phyloP scores from a whole-genome alignment of 2,113 vertebrate species.

The Oxyruncus cristatus region DNA sequence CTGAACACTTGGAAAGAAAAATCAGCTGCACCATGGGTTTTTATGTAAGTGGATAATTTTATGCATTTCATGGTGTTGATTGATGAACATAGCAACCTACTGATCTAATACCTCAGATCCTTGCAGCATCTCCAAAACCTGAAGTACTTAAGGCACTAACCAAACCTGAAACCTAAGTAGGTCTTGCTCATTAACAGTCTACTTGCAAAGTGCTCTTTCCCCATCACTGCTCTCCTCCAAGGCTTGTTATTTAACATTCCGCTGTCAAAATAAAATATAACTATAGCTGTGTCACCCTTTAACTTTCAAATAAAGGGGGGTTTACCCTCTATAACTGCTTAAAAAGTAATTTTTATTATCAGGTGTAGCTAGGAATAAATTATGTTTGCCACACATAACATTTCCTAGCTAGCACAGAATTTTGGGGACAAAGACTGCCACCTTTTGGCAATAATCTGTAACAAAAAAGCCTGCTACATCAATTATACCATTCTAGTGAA shows the following conservation, averaged over 20 bases:
- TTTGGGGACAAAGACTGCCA: constrained; percentile 41
- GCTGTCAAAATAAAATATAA: constrained; percentile 5
- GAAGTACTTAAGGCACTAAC: background rate
- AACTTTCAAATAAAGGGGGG: background rate
- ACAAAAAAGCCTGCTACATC: background rate
- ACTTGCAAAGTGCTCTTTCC: background rate
- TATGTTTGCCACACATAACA: background rate
- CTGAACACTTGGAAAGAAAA: background rate
- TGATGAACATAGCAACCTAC: background rate
- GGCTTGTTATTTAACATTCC: background rate
- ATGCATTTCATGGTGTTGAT: background rate
- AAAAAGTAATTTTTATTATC: background rate
- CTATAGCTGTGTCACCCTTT: background rate
- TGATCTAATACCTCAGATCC: background rate
- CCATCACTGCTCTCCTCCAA: background rate
- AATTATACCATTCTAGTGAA: background rate
- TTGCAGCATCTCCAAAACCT: background rate
- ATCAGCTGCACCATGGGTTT: background rate
- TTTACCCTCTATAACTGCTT: background rate
- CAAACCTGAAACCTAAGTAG: background rate
- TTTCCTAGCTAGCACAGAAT: background rate
- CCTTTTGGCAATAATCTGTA: constrained; percentile 20
- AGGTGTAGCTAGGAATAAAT: background rate
- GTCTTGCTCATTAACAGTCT: background rate
- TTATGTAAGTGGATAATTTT: background rate